Percentiles rank a stretch among this genome's conserved stretches.
These are phyloP conservation scores for cat (Felis catus) DNA, from an alignment of 2,113 vertebrate species.

Conservation along the genomic window DNA sequence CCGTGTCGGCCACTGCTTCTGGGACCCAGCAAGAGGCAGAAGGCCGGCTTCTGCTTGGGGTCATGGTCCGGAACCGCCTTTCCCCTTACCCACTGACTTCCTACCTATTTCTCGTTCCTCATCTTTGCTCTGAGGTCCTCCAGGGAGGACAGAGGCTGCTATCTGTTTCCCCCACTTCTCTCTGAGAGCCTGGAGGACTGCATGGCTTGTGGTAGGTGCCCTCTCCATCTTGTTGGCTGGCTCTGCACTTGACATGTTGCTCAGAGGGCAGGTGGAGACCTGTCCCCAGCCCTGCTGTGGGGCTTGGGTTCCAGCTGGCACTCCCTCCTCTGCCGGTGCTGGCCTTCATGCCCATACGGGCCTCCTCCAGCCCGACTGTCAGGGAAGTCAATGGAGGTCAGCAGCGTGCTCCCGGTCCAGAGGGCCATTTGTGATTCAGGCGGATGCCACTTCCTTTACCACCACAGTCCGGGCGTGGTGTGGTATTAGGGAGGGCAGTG, in stretches of 20 bases:
- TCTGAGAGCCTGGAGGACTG: background rate
- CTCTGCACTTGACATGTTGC: background rate
- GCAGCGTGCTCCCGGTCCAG: rapidly evolving
- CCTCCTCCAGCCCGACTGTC: background rate
- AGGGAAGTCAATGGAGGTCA: background rate
- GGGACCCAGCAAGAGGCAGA: rapidly evolving
- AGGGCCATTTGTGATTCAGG: background rate
- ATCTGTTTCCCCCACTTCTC: background rate
- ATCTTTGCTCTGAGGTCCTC: background rate
- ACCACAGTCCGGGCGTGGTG: rapidly evolving
- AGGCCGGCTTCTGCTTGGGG: no score
- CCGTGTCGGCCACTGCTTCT: background rate
- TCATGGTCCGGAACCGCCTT: no score
- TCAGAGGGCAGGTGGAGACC: background rate
- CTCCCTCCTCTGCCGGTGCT: rapidly evolving
- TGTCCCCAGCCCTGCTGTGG: background rate
- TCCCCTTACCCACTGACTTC: rapidly evolving
- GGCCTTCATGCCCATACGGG: background rate
- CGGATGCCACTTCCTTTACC: no score
- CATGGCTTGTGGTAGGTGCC: rapidly evolving
- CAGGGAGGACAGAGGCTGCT: background rate
- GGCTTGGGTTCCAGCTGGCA: background rate
- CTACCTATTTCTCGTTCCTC: background rate
- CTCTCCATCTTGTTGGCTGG: background rate
- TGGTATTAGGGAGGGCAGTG: background rate